Percentiles rank a stretch among this genome's conserved stretches.
Evolutionary conservation across 2,797 vertebrate genomes (phyloP).

Genomic region (Emydoidea blandingii): DNA sequence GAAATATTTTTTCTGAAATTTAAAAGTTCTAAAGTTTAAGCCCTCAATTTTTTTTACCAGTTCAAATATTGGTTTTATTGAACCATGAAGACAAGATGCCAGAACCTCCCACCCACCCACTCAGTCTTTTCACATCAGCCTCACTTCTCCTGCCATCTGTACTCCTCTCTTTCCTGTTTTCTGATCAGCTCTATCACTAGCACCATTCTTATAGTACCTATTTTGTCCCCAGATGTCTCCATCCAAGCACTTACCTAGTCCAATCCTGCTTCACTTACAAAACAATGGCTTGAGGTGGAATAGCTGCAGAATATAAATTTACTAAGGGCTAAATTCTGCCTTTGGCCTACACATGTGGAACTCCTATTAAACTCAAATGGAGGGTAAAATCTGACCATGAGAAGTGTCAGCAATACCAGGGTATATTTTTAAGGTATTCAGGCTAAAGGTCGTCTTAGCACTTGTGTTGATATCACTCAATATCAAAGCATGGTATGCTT

Average conservation of each 20-base stretch:
- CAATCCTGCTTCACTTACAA: not conserved
- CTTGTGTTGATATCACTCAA: not conserved
- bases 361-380: not conserved
- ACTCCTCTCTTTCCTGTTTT: not conserved
- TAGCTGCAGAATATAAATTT: not conserved
- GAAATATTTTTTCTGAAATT: not conserved
- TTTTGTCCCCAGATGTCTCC: not conserved
- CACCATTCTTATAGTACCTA: not conserved
- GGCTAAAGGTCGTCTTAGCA: not conserved
- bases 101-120: not conserved
- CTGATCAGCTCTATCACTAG: not conserved
- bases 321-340: not conserved
- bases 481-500: not conserved
- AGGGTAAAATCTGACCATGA: not conserved
- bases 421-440: not conserved
- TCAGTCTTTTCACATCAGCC: not conserved
- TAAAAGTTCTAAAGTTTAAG: not conserved
- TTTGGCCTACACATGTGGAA: not conserved
- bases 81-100: not conserved
- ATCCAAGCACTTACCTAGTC: not conserved
- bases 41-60: not conserved
- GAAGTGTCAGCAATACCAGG: accelerated
- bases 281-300: not conserved
- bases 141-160: not conserved
- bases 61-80: not conserved